Evolutionary conservation across 2,888 invertebrate genomes (phyloP), one percentile per base, ranked within the genome.

Genomic region (Drosophila anceps): DNA sequence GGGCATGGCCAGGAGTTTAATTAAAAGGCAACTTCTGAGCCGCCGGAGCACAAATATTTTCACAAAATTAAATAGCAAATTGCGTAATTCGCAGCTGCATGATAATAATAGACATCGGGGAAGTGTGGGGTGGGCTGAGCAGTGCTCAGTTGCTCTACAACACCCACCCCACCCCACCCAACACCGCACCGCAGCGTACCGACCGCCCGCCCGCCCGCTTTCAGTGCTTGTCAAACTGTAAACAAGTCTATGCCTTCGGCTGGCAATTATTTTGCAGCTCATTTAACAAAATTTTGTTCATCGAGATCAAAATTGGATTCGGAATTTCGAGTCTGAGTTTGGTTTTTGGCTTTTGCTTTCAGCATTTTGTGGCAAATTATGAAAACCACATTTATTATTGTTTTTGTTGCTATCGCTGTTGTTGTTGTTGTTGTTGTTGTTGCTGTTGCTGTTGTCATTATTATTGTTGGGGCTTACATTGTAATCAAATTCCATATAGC

Each of bases 31-130:
- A 80, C 43, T 73, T 69, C 64, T 65, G 54, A 64, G 69, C 70
- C 79, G 75, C 71, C 62, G 65, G 63, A 66, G 63, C 78, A 69
- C 61, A 69, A 66, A 80, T 71, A 79, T 84, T 74, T 84, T 67
- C 82, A 79, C 76, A 81, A 76, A 81, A 84, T 79, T 82, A 81
- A 81, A 76, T 75, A 89, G 81, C 71, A 84, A 86, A 89, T 84
- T 84, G 84, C 82, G 89, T 88, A 86, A 84, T 81, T 88, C 71
- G 64, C 77, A 69, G 87, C 78, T 77, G 68, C 78, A 75, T 63
- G 76, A 76, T 84, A 69, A 87, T 76, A 69, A 73, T 69, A 73
- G 76, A 77, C 46, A 68, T 73, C 67, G 80, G 73, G 58, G 58
- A 43, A 43, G 13, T n/a, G n/a, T n/a, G n/a, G 35, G 80, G 50